Conservation (phyloP, 2,797 vertebrate genomes). For the Eptatretus atami region DNA sequence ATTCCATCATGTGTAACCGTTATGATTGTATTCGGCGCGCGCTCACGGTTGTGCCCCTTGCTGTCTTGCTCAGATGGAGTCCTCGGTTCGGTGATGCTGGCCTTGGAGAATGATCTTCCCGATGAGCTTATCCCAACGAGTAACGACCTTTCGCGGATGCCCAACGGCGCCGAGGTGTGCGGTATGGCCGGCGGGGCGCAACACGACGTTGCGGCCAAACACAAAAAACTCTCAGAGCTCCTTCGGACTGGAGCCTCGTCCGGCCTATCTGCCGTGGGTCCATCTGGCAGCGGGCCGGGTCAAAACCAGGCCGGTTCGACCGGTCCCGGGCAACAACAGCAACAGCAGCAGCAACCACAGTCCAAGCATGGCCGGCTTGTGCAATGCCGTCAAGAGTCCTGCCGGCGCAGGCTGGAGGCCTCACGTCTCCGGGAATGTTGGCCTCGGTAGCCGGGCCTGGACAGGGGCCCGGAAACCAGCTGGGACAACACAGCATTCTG, state of each 20-base stretch:
- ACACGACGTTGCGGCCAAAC: slow-evolving; percentile 77
- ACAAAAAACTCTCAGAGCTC: slow-evolving; percentile 88
- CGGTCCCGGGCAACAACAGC: not conserved
- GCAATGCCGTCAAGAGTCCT: slow-evolving; percentile 34
- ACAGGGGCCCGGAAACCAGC: not conserved
- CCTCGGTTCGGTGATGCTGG: slow-evolving; percentile 47
- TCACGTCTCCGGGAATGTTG: slow-evolving; percentile 15
- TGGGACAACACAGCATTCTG: not conserved
- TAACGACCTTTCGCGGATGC: slow-evolving; percentile 10
- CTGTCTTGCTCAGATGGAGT: not conserved
- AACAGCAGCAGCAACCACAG: slow-evolving; percentile 27
- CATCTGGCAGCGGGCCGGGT: not conserved
- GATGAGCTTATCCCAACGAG: slow-evolving; percentile 85
- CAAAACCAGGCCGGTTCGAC: not conserved
- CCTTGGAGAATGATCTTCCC: slow-evolving; percentile 83
- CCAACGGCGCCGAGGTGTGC: slow-evolving; percentile 53
- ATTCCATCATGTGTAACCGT: no score
- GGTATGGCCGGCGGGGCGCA: slow-evolving; percentile 43
- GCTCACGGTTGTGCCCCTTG: no score
- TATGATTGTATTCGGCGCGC: no score
- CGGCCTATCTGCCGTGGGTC: slow-evolving; percentile 24
- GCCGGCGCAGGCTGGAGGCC: slow-evolving; percentile 37
- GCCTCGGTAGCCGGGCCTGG: not conserved
- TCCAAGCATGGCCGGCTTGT: slow-evolving; percentile 44
- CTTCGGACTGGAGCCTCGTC: slow-evolving; percentile 37